Evolutionary conservation across 2,113 vertebrate genomes (phyloP).

Genomic region (Garra rufa): DNA sequence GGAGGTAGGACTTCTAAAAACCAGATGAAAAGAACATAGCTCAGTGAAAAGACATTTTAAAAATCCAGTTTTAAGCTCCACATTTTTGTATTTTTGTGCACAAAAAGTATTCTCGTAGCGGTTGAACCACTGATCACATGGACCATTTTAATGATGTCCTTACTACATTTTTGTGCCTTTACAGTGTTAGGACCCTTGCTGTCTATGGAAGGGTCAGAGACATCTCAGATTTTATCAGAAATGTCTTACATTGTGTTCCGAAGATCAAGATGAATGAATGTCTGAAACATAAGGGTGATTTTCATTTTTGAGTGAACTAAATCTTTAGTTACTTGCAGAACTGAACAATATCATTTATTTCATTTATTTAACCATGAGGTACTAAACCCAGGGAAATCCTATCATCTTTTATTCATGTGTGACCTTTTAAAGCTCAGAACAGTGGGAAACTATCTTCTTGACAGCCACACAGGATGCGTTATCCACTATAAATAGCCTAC

Average conservation of each 20-base stretch:
- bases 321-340: not conserved
- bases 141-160: too few species aligned
- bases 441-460: conserved; percentile 28
- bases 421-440: conserved; percentile 42
- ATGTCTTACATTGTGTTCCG: too few species aligned
- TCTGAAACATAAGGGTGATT: too few species aligned
- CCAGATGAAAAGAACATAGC: not conserved
- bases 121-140: too few species aligned
- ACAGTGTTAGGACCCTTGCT: too few species aligned
- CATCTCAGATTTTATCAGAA: too few species aligned
- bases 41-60: not conserved
- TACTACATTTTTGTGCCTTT: too few species aligned
- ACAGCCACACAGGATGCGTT: conserved; percentile 28
- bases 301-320: too few species aligned
- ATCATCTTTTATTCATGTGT: conserved; percentile 41
- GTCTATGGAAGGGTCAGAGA: too few species aligned
- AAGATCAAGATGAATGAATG: too few species aligned
- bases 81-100: too few species aligned
- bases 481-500: conserved; percentile 40
- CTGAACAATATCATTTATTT: not conserved
- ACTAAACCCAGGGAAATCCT: conserved; percentile 5
- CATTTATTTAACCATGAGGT: not conserved
- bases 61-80: not conserved
- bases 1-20: not conserved
- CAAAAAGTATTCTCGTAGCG: too few species aligned